Base-by-base conservation (phyloP, 1,140 invertebrate genomes). In the Bombus affinis region DNA sequence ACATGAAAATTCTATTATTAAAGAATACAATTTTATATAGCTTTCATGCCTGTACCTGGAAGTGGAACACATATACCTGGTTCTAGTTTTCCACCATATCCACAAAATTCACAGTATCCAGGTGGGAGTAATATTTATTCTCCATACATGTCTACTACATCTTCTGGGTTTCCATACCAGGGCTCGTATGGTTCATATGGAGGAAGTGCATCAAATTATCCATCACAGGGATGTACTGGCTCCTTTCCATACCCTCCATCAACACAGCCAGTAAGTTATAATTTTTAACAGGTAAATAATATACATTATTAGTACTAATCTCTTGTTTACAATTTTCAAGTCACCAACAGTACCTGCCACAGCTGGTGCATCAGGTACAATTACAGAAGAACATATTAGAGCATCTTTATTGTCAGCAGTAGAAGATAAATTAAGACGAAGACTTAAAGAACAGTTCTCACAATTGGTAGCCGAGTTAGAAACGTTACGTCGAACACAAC, bases 371-470 rank as follows among this genome's bases (percentile, higher is more conserved):
- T 95, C 96, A 53, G 98, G 97, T 28, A 99, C 98, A 28, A 99
- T 99, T 70, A 98, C 98, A 68, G 98, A 99, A 92, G 98, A 99
- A 93, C 98, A 99, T 93, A 98, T 99, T 73, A 97, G 98, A 92
- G 98, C 98, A 68, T 99, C 99, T 42, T 95, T 99, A 18, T 94
- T 99, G 4, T 98, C 98, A 74, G 99, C 99, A 32, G 98, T 99
- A 1, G 98, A 99, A 95, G 99, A 99, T 93, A 99, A 99, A 95
- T 91, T 99, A 77, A 97, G 97, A 90, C 96, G 98, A 81, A 96
- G 97, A 84, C 96, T 99, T 70, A 97, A 98, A 86, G 99, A 99
- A 93, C 97, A 98, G 92, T 98, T 98, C 89, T 97, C 97, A 86
- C 98, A 99, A 94, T 97, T 98, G 88, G 96, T 98, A 95, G 98